These are phyloP conservation scores for Sialia sialis DNA, from an alignment of 2,113 vertebrate genomes.

Conservation along the genomic window DNA sequence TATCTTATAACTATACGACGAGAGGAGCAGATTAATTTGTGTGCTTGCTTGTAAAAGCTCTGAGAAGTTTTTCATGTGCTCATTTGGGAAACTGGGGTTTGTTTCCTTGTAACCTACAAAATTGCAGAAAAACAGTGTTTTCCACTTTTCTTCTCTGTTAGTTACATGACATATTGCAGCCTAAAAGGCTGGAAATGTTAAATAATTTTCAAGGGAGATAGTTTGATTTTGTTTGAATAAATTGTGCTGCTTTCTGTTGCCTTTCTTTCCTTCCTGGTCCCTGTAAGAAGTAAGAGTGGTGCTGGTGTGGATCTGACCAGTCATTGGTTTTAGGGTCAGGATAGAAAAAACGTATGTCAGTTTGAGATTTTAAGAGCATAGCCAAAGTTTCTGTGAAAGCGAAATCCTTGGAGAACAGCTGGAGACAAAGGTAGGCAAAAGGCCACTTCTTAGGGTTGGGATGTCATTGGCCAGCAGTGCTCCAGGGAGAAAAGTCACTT, in stretches of 20 bases:
- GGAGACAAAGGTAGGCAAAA: neutral
- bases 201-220: neutral
- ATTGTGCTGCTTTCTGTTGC: neutral
- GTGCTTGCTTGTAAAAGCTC: neutral
- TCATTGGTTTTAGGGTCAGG: neutral
- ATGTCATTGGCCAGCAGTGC: neutral
- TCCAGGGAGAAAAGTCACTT: neutral
- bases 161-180: neutral
- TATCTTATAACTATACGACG: neutral
- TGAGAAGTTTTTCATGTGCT: neutral
- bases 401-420: neutral
- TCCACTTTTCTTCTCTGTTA: neutral
- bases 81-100: neutral
- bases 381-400: neutral
- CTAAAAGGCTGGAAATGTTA: neutral
- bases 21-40: neutral
- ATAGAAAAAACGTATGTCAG: accelerated
- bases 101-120: neutral
- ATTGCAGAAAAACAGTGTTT: neutral
- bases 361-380: neutral
- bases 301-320: neutral
- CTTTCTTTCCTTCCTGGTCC: neutral
- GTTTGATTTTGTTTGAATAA: neutral
- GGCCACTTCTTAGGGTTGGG: neutral
- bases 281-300: neutral